phyloP scores from a whole-genome alignment of 2,113 vertebrate species.

The Gadus macrocephalus region DNA sequence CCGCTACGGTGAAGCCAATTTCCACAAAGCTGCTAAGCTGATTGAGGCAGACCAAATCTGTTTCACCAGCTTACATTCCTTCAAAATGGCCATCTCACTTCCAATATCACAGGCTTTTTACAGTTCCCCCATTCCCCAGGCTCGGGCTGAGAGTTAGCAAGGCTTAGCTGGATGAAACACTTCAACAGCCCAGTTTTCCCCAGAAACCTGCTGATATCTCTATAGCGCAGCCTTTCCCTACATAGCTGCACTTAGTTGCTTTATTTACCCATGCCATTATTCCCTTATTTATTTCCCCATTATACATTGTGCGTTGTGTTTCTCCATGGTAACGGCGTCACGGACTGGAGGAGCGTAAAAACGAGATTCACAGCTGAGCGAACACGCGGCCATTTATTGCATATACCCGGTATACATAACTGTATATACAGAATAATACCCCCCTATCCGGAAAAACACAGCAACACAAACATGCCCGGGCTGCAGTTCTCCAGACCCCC shows the following conservation, averaged over 20 bases:
- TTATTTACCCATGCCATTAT: constrained; percentile 60
- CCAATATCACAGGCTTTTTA: constrained; percentile 79
- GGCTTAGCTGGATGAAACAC: constrained; percentile 77
- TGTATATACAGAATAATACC: constrained; percentile 5
- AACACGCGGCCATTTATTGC: constrained; percentile 7
- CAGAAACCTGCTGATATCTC: constrained; percentile 73
- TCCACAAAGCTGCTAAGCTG: constrained; percentile 80
- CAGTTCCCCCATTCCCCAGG: constrained; percentile 74
- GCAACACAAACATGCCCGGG: constrained; percentile 32
- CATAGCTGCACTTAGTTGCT: constrained; percentile 52
- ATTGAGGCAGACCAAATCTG: constrained; percentile 80
- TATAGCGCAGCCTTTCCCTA: constrained; percentile 62
- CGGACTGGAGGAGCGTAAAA: constrained; percentile 22
- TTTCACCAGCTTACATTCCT: constrained; percentile 80
- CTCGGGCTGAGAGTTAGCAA: constrained; percentile 73
- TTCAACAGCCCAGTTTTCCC: constrained; percentile 68
- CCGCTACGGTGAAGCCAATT: constrained; percentile 73
- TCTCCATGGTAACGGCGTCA: constrained; percentile 15
- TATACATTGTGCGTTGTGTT: constrained; percentile 27
- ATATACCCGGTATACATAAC: constrained; percentile 17
- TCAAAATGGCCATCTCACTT: constrained; percentile 82
- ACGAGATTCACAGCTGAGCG: constrained; percentile 32
- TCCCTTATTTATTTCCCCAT: constrained; percentile 45
- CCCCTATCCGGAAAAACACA: constrained; percentile 18
- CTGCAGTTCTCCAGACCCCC: constrained; percentile 58